Evolutionary conservation across 2,113 vertebrate species (phyloP).

Genomic region (Calidris pugnax): DNA sequence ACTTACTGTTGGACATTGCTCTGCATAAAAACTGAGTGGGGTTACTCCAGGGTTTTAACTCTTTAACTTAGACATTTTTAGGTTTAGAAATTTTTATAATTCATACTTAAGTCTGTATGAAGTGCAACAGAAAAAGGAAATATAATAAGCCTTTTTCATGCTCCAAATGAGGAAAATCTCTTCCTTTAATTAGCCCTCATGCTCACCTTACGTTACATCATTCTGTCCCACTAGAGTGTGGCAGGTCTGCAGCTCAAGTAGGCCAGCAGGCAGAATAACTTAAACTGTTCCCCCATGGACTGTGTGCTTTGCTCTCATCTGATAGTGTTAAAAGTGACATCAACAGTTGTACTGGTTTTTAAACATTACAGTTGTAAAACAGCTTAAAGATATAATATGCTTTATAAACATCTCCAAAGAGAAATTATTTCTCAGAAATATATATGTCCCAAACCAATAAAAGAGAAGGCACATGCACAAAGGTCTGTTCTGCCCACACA

Average conservation of each 20-base stretch:
- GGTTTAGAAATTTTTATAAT: background rate
- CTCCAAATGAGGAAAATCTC: background rate
- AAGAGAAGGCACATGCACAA: background rate
- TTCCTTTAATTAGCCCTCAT: background rate
- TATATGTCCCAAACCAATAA: background rate
- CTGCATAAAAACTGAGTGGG: background rate
- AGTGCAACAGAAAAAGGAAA: background rate
- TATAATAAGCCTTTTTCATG: background rate
- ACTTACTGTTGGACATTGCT: background rate
- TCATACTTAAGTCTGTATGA: background rate
- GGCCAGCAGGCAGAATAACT: background rate
- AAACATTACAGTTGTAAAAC: background rate
- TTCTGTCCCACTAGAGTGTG: background rate
- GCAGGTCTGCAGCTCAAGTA: background rate
- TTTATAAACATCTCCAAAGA: background rate
- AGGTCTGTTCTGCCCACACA: background rate
- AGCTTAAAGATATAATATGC: background rate
- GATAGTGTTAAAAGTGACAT: background rate
- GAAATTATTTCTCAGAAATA: background rate
- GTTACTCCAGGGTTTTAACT: background rate
- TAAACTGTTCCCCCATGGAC: background rate
- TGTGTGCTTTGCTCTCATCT: background rate
- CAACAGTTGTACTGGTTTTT: background rate
- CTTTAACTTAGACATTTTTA: background rate
- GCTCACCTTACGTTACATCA: background rate